These are phyloP conservation scores for Hyles euphorbiae DNA, from an alignment of 1,140 invertebrate species.

Conservation along the genomic window DNA sequence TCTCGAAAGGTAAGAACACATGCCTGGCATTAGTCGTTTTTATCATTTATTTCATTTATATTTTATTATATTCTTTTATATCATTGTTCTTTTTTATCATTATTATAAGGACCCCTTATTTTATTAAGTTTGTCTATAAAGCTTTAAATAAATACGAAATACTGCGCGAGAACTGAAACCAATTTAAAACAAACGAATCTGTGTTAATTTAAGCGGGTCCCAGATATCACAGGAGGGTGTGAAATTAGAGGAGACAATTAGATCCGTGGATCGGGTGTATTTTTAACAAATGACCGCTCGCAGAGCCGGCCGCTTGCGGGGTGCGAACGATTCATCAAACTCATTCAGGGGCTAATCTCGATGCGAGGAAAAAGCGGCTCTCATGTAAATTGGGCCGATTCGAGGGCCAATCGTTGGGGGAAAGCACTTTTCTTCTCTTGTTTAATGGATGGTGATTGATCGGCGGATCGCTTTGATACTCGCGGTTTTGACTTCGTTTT, in stretches of 20 bases:
- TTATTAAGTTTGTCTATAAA: too few relatives aligned
- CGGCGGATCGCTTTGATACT: conserved; percentile 65
- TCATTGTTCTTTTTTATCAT: conserved; percentile 20
- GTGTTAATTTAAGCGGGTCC: conserved; percentile 47
- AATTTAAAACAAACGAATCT: conserved; percentile 16
- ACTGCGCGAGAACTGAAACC: too few relatives aligned
- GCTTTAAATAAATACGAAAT: too few relatives aligned
- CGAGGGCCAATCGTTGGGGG: conserved; percentile 68
- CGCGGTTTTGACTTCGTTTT: conserved; percentile 69
- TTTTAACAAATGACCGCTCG: conserved; percentile 73
- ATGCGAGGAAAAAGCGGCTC: conserved; percentile 73
- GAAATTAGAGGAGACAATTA: conserved; percentile 75
- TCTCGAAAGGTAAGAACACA: conserved; percentile 86
- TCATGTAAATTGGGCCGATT: conserved; percentile 75
- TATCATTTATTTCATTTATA: not conserved
- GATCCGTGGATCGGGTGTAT: conserved; percentile 71
- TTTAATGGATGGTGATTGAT: conserved; percentile 76
- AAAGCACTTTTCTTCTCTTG: conserved; percentile 73
- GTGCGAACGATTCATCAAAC: conserved; percentile 72
- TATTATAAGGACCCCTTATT: not conserved
- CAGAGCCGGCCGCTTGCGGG: conserved; percentile 38
- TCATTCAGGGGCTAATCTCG: conserved; percentile 74
- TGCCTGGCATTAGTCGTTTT: not conserved
- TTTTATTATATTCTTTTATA: conserved; percentile 22
- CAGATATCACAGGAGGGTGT: conserved; percentile 65